Conservation (phyloP, 2,888 invertebrate genomes). For the Itoplectis maculator region DNA sequence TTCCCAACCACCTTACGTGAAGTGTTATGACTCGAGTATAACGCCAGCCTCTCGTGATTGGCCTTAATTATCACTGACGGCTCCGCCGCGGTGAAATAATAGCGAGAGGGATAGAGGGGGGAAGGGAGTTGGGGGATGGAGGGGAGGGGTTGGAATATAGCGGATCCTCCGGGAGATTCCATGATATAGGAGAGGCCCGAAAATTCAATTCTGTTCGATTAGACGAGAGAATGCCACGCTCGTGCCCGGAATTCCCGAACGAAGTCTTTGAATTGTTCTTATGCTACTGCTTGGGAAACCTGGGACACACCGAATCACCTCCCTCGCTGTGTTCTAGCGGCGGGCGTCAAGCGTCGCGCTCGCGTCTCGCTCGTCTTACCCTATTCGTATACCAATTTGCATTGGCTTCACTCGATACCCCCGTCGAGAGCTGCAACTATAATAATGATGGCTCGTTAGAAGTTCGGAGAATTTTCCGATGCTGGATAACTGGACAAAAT, state of each 20-base stretch:
- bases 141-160: conserved; percentile 22
- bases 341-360: not conserved
- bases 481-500: not conserved
- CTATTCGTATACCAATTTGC: not conserved
- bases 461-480: not conserved
- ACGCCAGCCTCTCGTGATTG: conserved; percentile 35
- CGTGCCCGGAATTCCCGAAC: conserved; percentile 77
- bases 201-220: conserved; percentile 80
- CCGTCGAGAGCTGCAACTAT: conserved; percentile 14
- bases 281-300: conserved; percentile 34
- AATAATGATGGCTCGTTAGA: conserved; percentile 3
- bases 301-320: not conserved
- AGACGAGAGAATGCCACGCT: conserved; percentile 72
- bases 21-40: conserved; percentile 49
- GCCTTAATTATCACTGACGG: conserved; percentile 44
- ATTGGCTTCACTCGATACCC: conserved; percentile 10
- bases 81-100: conserved; percentile 26
- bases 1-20: conserved; percentile 24
- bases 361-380: conserved; percentile 1
- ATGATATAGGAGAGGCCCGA: conserved; percentile 70
- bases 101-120: not conserved
- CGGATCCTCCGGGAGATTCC: conserved; percentile 44
- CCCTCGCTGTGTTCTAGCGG: not conserved
- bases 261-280: conserved; percentile 64
- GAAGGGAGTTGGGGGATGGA: too few species aligned